Evolutionary conservation across 2,888 invertebrate species (phyloP).

Genomic region (Lasius fuliginosus): DNA sequence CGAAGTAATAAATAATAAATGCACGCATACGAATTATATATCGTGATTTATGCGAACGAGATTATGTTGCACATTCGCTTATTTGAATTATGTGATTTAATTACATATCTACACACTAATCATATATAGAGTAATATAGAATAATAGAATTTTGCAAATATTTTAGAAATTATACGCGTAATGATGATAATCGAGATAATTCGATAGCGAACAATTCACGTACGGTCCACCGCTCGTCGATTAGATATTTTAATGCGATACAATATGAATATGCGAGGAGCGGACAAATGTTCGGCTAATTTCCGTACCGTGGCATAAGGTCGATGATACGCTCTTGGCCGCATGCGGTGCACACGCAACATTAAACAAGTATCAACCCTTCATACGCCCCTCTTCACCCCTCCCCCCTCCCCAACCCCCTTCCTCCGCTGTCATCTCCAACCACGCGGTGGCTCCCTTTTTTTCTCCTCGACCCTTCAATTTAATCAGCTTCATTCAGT

Average conservation of each 20-base stretch:
- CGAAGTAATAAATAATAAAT: conserved; percentile 43
- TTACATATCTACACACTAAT: conserved; percentile 2
- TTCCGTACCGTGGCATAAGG: conserved; percentile 57
- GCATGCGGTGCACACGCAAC: conserved; percentile 62
- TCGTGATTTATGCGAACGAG: not conserved
- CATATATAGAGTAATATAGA: not conserved
- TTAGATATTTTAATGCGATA: conserved; percentile 23
- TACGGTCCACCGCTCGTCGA: not conserved
- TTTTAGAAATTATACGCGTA: conserved; percentile 38
- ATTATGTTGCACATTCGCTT: not conserved
- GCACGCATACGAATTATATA: not conserved
- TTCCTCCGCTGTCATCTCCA: too few relatives aligned
- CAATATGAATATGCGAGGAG: conserved; percentile 18
- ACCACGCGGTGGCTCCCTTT: conserved; percentile 49
- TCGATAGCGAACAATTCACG: not conserved
- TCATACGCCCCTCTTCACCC: conserved; percentile 65
- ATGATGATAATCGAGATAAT: not conserved
- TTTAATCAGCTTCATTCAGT: conserved; percentile 84
- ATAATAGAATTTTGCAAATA: conserved; percentile 38
- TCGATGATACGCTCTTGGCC: conserved; percentile 54
- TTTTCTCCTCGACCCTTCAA: conserved; percentile 77
- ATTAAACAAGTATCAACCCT: conserved; percentile 80
- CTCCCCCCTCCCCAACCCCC: too few relatives aligned
- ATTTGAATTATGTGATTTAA: conserved; percentile 36
- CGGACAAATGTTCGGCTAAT: conserved; percentile 60